Conservation (phyloP, 1,140 invertebrate species). For the Bradynema listronoti region DNA sequence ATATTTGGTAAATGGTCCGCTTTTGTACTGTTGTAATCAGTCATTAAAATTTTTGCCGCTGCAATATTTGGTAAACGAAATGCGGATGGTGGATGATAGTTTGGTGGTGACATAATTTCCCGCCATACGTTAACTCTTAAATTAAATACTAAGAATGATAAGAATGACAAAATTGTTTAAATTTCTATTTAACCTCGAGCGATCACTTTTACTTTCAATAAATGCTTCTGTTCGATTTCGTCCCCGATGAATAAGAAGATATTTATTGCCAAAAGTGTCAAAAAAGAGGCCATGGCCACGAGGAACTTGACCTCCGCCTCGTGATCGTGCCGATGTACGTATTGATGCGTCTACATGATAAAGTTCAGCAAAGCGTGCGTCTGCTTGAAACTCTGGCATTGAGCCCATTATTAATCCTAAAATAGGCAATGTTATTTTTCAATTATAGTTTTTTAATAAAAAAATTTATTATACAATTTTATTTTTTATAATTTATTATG, state of each 20-base stretch:
- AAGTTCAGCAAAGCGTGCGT: constrained; percentile 41
- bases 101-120: no score
- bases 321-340: constrained; percentile 16
- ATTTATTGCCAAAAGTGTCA: no score
- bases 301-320: no score
- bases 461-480: neutral
- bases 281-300: no score
- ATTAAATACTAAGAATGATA: no score
- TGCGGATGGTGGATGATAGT: no score
- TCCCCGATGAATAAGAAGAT: no score
- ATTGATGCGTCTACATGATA: constrained; percentile 47
- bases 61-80: neutral
- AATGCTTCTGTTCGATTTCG: no score
- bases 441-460: constrained; percentile 10
- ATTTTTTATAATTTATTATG: neutral
- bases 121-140: no score
- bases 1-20: neutral
- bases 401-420: constrained; percentile 52
- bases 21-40: neutral
- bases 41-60: neutral
- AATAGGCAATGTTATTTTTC: constrained; percentile 16
- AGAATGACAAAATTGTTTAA: no score
- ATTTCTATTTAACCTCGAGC: no score
- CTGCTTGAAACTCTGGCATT: constrained; percentile 56
- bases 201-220: no score